phyloP scores from a whole-genome alignment of 1,140 invertebrate species.

The Drosophila bifasciata region DNA sequence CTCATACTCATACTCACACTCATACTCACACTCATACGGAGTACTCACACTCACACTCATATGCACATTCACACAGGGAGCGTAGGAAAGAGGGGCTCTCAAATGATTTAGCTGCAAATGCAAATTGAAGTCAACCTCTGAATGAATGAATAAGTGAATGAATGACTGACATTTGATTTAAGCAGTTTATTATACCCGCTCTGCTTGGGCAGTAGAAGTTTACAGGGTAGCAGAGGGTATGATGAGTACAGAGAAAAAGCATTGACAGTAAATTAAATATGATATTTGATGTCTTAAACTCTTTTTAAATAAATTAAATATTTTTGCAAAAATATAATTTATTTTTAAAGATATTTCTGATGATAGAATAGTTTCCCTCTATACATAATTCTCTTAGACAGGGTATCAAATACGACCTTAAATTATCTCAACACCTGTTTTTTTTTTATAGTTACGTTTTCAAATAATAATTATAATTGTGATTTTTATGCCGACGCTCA shows the following conservation, averaged over 20 bases:
- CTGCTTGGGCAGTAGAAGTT: too few species aligned
- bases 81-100: slow-evolving; percentile 35
- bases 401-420: too few species aligned
- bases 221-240: too few species aligned
- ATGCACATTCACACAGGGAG: slow-evolving; percentile 23
- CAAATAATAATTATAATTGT: slow-evolving; percentile 22
- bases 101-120: slow-evolving; percentile 83
- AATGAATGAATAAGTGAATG: slow-evolving; percentile 15
- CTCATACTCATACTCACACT: slow-evolving; percentile 10
- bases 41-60: slow-evolving; percentile 29
- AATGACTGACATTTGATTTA: slow-evolving; percentile 75
- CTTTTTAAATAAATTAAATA: too few species aligned
- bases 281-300: too few species aligned
- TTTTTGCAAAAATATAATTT: too few species aligned
- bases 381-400: too few species aligned
- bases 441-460: slow-evolving; percentile 15
- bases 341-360: too few species aligned
- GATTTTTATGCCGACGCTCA: slow-evolving; percentile 22
- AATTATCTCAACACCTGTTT: neutral
- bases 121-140: slow-evolving; percentile 71
- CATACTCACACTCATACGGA: slow-evolving; percentile 15
- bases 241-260: too few species aligned
- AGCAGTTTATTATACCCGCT: slow-evolving; percentile 33
- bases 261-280: too few species aligned
- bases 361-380: too few species aligned